Evolutionary conservation across 64 coral and sea anemone species (phyloP).

Genomic region (Orbicella faveolata): DNA sequence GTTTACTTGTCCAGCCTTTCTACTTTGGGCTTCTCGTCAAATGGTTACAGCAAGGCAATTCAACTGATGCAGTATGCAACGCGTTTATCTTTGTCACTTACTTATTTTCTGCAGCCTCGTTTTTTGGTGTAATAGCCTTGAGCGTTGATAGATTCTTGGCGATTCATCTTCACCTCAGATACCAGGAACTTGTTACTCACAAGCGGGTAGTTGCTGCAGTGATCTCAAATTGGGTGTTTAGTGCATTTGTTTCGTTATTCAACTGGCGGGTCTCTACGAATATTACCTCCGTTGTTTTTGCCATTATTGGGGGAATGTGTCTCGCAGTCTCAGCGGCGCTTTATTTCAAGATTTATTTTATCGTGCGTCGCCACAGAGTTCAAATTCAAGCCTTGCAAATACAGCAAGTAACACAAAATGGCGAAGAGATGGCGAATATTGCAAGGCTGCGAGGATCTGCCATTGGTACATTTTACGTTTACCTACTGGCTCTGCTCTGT

Average conservation of each 20-base stretch:
- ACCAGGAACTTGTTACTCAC: background rate
- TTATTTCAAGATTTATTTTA: background rate
- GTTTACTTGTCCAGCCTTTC: background rate
- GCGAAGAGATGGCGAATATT: background rate
- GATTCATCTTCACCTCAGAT: background rate
- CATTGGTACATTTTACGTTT: background rate
- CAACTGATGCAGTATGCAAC: background rate
- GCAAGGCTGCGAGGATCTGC: background rate
- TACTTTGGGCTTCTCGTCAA: background rate
- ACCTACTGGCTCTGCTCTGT: background rate
- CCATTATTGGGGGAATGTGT: background rate
- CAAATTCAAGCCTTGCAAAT: background rate
- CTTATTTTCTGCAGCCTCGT: background rate
- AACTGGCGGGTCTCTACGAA: background rate
- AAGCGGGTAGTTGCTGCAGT: background rate
- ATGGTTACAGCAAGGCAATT: background rate
- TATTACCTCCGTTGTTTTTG: background rate
- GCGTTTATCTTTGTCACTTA: background rate
- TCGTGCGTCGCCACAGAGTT: background rate
- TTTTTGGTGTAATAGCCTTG: background rate
- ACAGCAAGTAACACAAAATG: background rate
- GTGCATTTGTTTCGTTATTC: background rate
- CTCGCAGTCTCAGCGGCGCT: background rate
- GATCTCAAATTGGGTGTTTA: background rate
- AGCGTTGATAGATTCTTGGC: background rate